Evolutionary conservation across 2,797 vertebrate genomes (phyloP).

Genomic region (Ciconia nigra): DNA sequence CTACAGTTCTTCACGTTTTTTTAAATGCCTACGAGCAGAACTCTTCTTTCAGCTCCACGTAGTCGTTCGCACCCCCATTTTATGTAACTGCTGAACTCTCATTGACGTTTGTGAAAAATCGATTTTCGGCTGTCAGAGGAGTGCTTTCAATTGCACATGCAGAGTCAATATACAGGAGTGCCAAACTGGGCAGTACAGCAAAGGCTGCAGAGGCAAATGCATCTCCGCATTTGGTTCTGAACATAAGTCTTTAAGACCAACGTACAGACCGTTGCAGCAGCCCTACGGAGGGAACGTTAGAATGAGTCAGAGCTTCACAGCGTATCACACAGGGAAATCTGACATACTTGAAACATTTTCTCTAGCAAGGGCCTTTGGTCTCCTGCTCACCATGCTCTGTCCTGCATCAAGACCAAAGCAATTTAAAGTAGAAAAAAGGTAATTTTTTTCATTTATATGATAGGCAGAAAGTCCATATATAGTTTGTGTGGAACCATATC

Average conservation of each 20-base stretch:
- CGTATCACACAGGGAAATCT: neutral
- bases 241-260: neutral
- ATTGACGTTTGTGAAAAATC: neutral
- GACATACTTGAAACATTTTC: neutral
- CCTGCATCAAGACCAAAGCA: neutral
- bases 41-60: neutral
- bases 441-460: neutral
- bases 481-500: neutral
- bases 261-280: rapidly evolving
- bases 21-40: neutral
- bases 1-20: neutral
- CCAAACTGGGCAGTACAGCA: neutral
- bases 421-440: neutral
- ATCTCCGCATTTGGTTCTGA: neutral
- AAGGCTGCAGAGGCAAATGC: neutral
- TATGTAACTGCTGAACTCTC: neutral
- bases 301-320: neutral
- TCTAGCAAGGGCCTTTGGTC: neutral
- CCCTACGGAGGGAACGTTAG: neutral
- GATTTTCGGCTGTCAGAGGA: neutral
- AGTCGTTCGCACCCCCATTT: neutral
- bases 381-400: neutral
- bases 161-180: neutral
- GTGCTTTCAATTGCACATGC: neutral
- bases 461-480: neutral